Base-by-base conservation (phyloP, 2,797 vertebrate genomes). In the Chelon labrosus region DNA sequence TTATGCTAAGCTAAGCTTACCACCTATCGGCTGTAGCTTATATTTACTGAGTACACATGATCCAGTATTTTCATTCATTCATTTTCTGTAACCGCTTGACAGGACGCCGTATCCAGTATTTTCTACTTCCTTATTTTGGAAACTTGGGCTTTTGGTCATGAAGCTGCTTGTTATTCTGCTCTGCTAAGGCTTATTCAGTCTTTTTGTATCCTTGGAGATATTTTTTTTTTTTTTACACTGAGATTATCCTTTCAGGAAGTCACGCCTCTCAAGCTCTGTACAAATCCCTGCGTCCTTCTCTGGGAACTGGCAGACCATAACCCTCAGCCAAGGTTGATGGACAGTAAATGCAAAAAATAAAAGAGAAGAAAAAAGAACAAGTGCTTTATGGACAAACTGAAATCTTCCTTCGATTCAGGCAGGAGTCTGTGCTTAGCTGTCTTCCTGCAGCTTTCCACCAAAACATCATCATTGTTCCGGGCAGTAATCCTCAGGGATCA, bases 171-270 rank as follows among this genome's bases (percentile, higher is more conserved):
- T 63, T 35, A 12, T 65, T 58, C 55, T 58, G 69, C 13, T 58
- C 44, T 65, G 50, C 27, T 58, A n/a, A 51, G 66, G 53, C 37
- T 73, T 19, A 38, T 56, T 70, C 51, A 17, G 59, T 69, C 50
- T 52, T 50, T 75, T 19, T 12, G 52, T 20, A 10, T 63, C 22
- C 14, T 25, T 10, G 11, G 37, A 42, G 51, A 58, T 42, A 39
- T n/a, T 1, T 31, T 31, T 31, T 31, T 31, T 31, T 31, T 39
- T 25, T 72, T 19, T 49, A 22, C 46, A 64, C 56, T 25, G 55
- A 69, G 57, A 46, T 46, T 10, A 65, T 67, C 65, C 52, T 70
- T 37, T 54, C 31, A 63, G 73, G 51, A 20, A 20, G 47, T 58
- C 16, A 31, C 51, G 37, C 63, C 25, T n/a, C 44, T 70, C 58